Evolutionary conservation across 1,140 invertebrate species (phyloP), one percentile per base, ranked within the genome.

Genomic region (Euglossa dilemma): DNA sequence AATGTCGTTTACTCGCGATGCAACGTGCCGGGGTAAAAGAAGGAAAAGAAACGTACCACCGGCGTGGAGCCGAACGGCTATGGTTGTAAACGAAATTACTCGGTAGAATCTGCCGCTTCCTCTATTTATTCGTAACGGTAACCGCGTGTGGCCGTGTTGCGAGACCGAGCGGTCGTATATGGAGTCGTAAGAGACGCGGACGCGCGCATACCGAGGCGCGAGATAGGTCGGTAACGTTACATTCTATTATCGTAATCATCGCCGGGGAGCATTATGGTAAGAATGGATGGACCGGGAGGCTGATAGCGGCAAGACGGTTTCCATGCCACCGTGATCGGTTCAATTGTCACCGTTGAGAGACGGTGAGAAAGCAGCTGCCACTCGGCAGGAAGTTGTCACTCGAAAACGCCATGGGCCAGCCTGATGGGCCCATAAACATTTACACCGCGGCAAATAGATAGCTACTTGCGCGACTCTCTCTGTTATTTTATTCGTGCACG

Each of bases 371-470:
- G 71, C 85, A 80, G 82, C 85, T 84, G 86, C 63, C 76, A 63
- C 57, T 73, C 76, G 86, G 23, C 81, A 87, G 86, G 81, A 87
- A 87, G 76, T 73, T 84, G 85, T 78, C 86, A 87, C 76, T 87
- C 86, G 86, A 87, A 84, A 87, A 87, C 70, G 67, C 71, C 81
- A 47, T 84, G 85, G 76, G 59, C 75, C 57, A 87, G 80, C 69
- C 56, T 67, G 85, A 86, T 80, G 81, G 57, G 66, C 76, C 59
- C 83, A 83, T 81, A 83, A 87, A 86, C 80, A 82, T 87, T 87
- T 83, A 71, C 74, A 70, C 69, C 67, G 28, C 84, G 74, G 84
- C 81, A 87, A 80, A 86, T 87, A 64, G 74, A 83, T 86, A 79
- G 84, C 75, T 64, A 59, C 61, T 78, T 83, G 81, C 25, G 43